Conservation (phyloP, 2,113 vertebrate species). For the Elachura formosa region DNA sequence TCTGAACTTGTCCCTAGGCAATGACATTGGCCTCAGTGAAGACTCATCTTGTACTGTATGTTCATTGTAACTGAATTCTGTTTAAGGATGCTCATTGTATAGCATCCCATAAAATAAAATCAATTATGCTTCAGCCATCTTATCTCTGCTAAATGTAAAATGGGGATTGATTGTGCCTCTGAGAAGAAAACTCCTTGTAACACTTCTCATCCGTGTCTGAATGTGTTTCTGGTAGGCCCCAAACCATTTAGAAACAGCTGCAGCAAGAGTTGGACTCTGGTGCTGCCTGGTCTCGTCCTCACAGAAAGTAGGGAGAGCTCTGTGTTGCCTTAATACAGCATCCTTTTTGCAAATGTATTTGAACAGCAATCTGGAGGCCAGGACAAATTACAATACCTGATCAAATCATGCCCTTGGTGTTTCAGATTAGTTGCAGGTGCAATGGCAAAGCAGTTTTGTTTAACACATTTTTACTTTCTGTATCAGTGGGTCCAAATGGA, state of each 20-base stretch:
- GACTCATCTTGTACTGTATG: neutral
- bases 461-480: neutral
- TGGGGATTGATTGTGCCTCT: neutral
- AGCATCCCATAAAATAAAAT: slow-evolving; percentile 14
- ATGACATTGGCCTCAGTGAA: neutral
- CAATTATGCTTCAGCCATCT: neutral
- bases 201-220: neutral
- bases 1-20: slow-evolving; percentile 4
- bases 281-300: neutral
- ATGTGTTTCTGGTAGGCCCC: neutral
- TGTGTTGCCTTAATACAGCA: neutral
- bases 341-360: neutral
- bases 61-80: slow-evolving; percentile 1
- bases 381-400: neutral
- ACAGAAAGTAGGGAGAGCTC: neutral
- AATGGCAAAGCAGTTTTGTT: neutral
- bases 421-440: neutral
- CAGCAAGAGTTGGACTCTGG: neutral
- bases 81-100: neutral
- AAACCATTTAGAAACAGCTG: neutral
- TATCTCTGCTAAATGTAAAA: neutral
- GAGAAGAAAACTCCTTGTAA: neutral
- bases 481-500: neutral
- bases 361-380: neutral
- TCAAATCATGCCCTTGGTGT: neutral